Evolutionary conservation across 2,113 vertebrate genomes (phyloP).

Genomic region (Myotis brandtii): DNA sequence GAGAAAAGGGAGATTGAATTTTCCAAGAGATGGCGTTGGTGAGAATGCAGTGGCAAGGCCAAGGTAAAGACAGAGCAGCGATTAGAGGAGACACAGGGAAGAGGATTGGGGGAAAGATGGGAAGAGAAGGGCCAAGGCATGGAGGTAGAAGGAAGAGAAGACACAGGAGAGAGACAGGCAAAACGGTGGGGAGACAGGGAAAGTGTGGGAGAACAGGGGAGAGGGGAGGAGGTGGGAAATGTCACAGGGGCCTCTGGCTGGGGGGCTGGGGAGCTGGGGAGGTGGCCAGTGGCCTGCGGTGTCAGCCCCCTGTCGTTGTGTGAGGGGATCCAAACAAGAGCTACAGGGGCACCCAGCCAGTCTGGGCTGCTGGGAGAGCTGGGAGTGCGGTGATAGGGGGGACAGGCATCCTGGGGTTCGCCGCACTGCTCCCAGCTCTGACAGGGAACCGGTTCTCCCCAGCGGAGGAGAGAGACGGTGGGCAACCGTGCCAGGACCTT

Average conservation of each 20-base stretch:
- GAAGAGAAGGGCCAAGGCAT: background rate
- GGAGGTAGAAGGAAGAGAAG: background rate
- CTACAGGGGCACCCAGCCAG: background rate
- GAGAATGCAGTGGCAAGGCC: background rate
- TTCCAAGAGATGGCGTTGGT: background rate
- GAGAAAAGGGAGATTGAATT: background rate
- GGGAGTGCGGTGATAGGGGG: background rate
- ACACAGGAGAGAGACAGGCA: constrained; percentile 1
- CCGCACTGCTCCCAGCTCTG: background rate
- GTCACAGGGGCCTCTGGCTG: constrained; percentile 79
- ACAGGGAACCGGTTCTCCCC: background rate
- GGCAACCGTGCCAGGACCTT: background rate
- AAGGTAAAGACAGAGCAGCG: background rate
- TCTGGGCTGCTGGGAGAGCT: background rate
- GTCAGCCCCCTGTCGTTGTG: background rate
- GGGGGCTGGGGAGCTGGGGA: constrained; percentile 4
- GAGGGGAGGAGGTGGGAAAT: constrained; percentile 75
- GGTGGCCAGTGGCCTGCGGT: background rate
- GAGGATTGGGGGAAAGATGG: background rate
- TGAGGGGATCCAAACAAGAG: background rate
- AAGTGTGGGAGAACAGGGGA: constrained; percentile 62
- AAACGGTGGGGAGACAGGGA: constrained; percentile 14
- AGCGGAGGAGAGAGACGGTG: background rate
- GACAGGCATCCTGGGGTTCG: background rate
- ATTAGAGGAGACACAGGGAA: background rate